Base-by-base conservation (phyloP, 53 echinoderm and acorn worm genomes). In the Temnopleurus reevesii region DNA sequence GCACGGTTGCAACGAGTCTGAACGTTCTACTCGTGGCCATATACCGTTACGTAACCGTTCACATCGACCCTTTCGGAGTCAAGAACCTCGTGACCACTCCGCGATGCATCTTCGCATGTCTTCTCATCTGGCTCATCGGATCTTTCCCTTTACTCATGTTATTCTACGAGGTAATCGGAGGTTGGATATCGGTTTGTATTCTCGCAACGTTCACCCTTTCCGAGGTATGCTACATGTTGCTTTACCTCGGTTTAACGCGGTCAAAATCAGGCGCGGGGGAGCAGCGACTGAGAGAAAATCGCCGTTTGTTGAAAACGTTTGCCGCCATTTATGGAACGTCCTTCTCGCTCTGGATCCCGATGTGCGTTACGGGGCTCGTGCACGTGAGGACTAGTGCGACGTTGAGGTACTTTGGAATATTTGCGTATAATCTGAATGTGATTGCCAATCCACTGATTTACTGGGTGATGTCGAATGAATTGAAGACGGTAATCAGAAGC, bases 31-130 rank as follows among this genome's bases (percentile, higher is more conserved):
- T 66, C 6, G 71, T 66, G 41, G 71, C 71, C 21, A 27, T 66
- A 35, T 66, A 66, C 41, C 71, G 71, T n/a, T 66, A n/a, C 71
- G 36, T 66, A 5, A 66, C 38, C 71, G 71, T 66, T 36, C 71
- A 38, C n/a, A 21, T 66, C 12, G 71, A 66, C 41, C 71, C 71
- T n/a, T 66, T 66, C 41, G 71, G 71, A 38, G 71, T 66, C 38
- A 41, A 12, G 38, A 66, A 66, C 21, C 71, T 66, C 38, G 71
- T 66, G 6, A 66, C 43, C 41, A 66, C 71, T n/a, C 4, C 71
- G 25, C 29, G 71, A 66, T 66, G 71, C 2, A 41, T 66, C 41
- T 35, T 66, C 21, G 71, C 71, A 19, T 66, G 71, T 9, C 1
- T 3, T 4, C 36, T 66, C n/a, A 41, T 41, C 6, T 66, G 71